Base-by-base conservation (phyloP, 35 echinoderm and acorn worm species). In the Hemicentrotus pulcherrimus region DNA sequence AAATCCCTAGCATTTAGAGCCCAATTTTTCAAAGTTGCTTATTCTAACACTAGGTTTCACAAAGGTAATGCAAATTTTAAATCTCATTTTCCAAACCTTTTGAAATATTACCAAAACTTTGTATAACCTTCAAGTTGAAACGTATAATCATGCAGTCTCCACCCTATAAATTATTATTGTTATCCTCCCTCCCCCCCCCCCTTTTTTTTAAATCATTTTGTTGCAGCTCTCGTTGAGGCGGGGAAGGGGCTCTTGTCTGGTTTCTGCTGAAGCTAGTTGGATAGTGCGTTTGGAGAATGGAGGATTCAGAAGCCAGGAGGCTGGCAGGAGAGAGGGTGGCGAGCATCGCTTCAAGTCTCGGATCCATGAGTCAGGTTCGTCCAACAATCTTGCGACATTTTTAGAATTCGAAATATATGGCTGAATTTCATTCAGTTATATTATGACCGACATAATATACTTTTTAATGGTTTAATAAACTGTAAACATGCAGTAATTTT, bases 311-410 rank as follows among this genome's bases (percentile, higher is more conserved):
- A 47, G 88, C 4, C 88, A 32, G 91, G 46, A 32, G 91, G 10
- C 6, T 47, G 15, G 91, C n/a, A 5, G 48, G 91, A 28, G 48
- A 93, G 46, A 32, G 91, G 91, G 91, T 50, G 48, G 48, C 48
- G 16, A 95, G 88, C 85, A 48, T 71, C 48, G 92, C 92, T 31
- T 96, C 95, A 28, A 96, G 95, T 61, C 71, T 94, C 2, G 95
- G 95, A 52, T 96, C 95, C 16, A 96, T 96, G 95, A 96, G 95
- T 71, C 95, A 96, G 85, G 94, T 95, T 41, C 18, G 94, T 71
- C 24, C 2, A 14, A 47, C n/a, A 30, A 1, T 41, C 24, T 41
- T 41, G 24, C 24, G 11, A 13, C n/a, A 91, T 2, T 16, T 16
- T 32, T 33, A 31, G 28, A 31, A 30, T 28, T 28, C 14, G 16